phyloP scores from a whole-genome alignment of 2,113 vertebrate genomes.

The Sylvilagus bachmani region DNA sequence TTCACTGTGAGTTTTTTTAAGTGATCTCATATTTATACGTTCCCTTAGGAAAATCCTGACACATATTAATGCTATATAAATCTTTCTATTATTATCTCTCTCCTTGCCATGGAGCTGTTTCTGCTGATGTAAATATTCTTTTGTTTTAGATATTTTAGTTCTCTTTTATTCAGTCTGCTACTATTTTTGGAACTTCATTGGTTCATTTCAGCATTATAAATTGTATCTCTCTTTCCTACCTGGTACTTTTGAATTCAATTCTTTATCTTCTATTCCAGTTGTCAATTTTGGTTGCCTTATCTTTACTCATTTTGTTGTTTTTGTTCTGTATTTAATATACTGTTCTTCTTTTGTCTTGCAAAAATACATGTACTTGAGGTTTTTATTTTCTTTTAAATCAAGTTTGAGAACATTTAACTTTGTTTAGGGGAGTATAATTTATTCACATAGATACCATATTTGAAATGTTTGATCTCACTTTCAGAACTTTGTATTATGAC shows the following conservation, averaged over 20 bases:
- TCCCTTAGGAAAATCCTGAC: neutral
- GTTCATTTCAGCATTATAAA: neutral
- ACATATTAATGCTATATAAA: neutral
- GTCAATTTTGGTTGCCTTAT: neutral
- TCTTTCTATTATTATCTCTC: neutral
- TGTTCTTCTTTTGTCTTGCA: neutral
- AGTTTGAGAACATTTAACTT: neutral
- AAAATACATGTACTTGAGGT: neutral
- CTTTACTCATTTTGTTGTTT: neutral
- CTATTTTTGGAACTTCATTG: neutral
- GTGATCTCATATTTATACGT: neutral
- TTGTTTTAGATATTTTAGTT: neutral
- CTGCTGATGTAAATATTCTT: neutral
- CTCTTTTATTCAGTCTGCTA: neutral
- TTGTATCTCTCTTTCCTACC: neutral
- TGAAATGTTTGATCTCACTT: slow-evolving; percentile 8
- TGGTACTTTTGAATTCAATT: neutral
- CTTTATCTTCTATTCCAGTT: neutral
- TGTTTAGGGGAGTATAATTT: neutral
- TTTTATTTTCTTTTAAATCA: neutral
- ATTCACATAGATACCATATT: neutral
- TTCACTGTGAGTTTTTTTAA: too few relatives aligned
- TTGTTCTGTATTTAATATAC: neutral
- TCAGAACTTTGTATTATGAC: neutral
- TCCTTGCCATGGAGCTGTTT: neutral